Evolutionary conservation across 1,140 invertebrate genomes (phyloP).

Genomic region (Uloborus diversus): DNA sequence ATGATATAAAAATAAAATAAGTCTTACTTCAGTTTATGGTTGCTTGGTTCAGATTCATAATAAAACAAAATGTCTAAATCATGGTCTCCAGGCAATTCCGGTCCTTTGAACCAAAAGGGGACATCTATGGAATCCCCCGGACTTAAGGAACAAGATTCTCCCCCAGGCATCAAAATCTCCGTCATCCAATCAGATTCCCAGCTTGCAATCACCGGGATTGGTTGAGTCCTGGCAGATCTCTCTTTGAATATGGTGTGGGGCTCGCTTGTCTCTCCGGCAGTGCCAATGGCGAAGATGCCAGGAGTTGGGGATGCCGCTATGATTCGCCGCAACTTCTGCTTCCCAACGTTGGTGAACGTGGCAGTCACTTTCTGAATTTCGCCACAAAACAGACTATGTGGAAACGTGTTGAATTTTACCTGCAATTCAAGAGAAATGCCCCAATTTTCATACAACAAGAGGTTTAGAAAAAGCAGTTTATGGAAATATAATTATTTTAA

Average conservation of each 20-base stretch:
- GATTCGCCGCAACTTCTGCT: conserved; percentile 73
- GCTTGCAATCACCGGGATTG: conserved; percentile 28
- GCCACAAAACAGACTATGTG: conserved; percentile 75
- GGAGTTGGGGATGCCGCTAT: conserved; percentile 75
- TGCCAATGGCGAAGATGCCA: conserved; percentile 72
- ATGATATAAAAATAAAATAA: conserved; percentile 1
- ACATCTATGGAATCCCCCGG: conserved; percentile 71
- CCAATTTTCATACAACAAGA: no score
- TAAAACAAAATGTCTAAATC: conserved; percentile 77
- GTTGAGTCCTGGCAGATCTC: conserved; percentile 22
- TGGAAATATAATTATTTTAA: no score
- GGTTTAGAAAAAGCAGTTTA: no score
- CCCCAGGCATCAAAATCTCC: conserved; percentile 47
- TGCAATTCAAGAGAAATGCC: no score
- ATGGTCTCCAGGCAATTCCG: conserved; percentile 72
- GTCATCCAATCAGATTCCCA: conserved; percentile 35
- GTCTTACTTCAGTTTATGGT: conserved; percentile 48
- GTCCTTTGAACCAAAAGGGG: conserved; percentile 75
- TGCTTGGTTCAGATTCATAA: conserved; percentile 70
- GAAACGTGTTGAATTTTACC: conserved; percentile 76
- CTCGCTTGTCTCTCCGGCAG: conserved; percentile 61
- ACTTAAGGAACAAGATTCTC: conserved; percentile 68
- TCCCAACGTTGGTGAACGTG: conserved; percentile 76
- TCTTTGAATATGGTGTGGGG: conserved; percentile 59
- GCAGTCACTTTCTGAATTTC: conserved; percentile 76